phyloP scores from a whole-genome alignment of 2,113 vertebrate species.

The Sorex fumeus region DNA sequence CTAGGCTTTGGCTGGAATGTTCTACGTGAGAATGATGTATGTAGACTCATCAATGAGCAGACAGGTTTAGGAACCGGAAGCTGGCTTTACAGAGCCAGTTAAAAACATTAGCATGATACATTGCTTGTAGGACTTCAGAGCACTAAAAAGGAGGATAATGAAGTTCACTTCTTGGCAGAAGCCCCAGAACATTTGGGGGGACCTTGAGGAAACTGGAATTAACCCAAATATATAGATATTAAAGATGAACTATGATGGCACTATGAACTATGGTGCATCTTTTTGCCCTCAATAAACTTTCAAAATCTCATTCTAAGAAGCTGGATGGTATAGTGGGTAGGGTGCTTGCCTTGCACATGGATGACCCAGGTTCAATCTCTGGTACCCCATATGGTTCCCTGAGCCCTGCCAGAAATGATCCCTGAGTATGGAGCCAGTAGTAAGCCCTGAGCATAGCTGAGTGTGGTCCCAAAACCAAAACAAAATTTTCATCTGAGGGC shows the following conservation, averaged over 20 bases:
- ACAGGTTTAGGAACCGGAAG: background rate
- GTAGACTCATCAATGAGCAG: background rate
- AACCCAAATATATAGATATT: background rate
- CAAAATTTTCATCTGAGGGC: too few species aligned
- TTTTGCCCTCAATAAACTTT: too few species aligned
- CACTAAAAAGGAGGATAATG: background rate
- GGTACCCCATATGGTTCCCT: too few species aligned
- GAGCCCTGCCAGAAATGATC: too few species aligned
- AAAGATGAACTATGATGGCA: background rate
- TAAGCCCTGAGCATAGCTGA: too few species aligned
- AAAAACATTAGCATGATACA: background rate
- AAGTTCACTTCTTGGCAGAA: background rate
- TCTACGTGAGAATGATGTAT: background rate
- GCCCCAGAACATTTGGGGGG: background rate
- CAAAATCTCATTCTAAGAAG: too few species aligned
- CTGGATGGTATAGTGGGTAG: too few species aligned
- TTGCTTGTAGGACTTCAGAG: background rate
- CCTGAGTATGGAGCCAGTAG: too few species aligned
- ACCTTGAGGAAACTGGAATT: background rate
- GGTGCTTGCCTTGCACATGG: too few species aligned
- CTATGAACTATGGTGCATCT: background rate
- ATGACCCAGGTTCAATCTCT: too few species aligned
- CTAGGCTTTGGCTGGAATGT: background rate
- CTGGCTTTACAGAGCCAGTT: background rate
- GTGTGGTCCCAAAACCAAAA: too few species aligned